Evolutionary conservation across 2,888 invertebrate genomes (phyloP).

Genomic region (Patella caerulea): DNA sequence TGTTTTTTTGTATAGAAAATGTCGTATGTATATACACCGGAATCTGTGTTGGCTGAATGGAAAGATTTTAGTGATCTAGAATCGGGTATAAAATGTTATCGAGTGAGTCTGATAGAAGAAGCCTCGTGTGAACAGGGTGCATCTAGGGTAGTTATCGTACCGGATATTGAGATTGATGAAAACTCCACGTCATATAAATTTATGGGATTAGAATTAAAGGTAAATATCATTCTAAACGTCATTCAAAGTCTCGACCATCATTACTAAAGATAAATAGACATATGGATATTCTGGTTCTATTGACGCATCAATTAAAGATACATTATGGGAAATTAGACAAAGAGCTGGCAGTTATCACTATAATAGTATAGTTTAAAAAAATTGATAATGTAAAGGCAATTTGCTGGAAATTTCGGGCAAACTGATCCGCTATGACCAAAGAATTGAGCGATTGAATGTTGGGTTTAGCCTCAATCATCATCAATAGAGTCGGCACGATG

Average conservation of each 20-base stretch:
- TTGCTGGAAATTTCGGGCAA: no score
- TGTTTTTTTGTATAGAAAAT: slow-evolving; percentile 18
- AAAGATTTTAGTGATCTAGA: slow-evolving; percentile 20
- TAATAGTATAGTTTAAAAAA: no score
- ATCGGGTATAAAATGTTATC: slow-evolving; percentile 22
- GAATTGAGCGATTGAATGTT: no score
- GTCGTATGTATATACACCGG: slow-evolving; percentile 8
- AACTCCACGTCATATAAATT: slow-evolving; percentile 34
- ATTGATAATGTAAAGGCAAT: no score
- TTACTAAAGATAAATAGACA: not conserved
- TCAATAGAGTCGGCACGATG: no score
- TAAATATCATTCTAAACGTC: slow-evolving; percentile 13
- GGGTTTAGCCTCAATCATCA: no score
- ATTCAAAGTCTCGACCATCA: not conserved
- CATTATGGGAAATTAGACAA: no score
- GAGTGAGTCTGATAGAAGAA: slow-evolving; percentile 5
- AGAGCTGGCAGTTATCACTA: no score
- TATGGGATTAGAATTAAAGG: slow-evolving; percentile 30
- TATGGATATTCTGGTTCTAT: no score
- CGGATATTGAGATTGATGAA: slow-evolving; percentile 27
- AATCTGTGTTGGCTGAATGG: slow-evolving; percentile 21
- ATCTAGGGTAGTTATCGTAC: slow-evolving; percentile 5
- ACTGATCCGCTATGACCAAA: no score
- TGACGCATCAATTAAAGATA: no score
- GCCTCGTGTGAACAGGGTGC: slow-evolving; percentile 12